phyloP scores from a whole-genome alignment of 2,113 vertebrate species.

The Odocoileus virginianus region DNA sequence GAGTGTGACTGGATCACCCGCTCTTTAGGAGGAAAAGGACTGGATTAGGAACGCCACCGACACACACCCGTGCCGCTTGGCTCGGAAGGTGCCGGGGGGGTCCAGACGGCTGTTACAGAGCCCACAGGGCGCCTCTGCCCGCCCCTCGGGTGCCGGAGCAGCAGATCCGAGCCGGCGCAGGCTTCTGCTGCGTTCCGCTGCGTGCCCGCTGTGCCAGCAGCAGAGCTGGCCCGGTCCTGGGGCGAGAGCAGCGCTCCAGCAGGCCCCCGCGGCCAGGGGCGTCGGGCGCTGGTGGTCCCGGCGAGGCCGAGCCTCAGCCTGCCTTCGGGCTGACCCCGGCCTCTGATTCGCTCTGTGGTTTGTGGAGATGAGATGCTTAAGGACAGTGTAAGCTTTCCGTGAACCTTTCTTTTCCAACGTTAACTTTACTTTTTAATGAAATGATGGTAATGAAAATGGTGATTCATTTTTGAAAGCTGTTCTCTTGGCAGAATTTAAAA shows the following conservation, averaged over 20 bases:
- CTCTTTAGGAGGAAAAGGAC: neutral
- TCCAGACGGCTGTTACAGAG: rapidly evolving
- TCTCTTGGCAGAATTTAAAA: neutral
- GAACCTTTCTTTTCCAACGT: neutral
- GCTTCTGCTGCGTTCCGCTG: rapidly evolving
- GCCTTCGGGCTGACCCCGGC: neutral
- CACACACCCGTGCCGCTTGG: neutral
- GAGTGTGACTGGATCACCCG: neutral
- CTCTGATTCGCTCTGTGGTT: neutral
- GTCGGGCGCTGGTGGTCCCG: neutral
- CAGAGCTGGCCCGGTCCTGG: neutral
- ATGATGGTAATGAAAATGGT: neutral
- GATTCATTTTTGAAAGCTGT: neutral
- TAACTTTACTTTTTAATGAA: neutral
- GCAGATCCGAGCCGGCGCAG: neutral
- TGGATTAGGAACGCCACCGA: neutral
- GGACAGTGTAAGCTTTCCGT: neutral
- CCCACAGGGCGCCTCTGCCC: neutral
- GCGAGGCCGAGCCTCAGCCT: neutral
- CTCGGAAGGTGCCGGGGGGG: neutral
- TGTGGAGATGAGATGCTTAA: neutral
- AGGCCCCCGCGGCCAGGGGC: neutral
- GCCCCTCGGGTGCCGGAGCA: neutral
- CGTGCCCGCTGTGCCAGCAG: neutral
- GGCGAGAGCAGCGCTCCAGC: neutral